These are phyloP conservation scores for Vanessa atalanta DNA, from an alignment of 1,140 invertebrate species.

Conservation along the genomic window DNA sequence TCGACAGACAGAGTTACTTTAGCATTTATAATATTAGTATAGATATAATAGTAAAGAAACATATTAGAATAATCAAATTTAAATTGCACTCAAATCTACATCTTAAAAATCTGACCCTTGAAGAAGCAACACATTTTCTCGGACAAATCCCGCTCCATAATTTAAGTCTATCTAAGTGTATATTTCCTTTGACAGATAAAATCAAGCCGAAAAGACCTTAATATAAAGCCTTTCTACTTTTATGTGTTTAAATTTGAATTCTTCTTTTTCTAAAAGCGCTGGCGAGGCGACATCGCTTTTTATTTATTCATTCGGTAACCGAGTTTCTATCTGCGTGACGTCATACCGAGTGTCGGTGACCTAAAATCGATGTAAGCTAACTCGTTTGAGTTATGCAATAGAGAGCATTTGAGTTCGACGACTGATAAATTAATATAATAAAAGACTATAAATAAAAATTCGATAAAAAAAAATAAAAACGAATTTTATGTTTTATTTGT, in stretches of 20 bases:
- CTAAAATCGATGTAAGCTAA: conserved; percentile 27
- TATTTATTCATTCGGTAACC: conserved; percentile 32
- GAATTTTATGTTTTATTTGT: no score
- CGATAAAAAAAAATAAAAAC: neutral
- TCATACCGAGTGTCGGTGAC: conserved; percentile 33
- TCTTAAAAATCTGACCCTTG: neutral
- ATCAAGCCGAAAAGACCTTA: conserved; percentile 7
- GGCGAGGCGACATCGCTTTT: conserved; percentile 21
- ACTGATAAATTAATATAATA: no score
- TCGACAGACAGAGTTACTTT: no score
- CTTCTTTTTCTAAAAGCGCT: conserved; percentile 12
- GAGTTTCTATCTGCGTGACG: conserved; percentile 31
- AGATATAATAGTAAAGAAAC: no score
- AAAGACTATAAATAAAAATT: neutral
- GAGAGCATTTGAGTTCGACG: no score
- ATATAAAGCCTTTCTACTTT: conserved; percentile 4
- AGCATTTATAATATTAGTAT: no score
- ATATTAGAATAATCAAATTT: no score
- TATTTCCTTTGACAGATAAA: conserved; percentile 15
- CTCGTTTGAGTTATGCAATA: conserved; percentile 6
- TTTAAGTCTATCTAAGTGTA: neutral
- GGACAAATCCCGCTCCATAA: neutral
- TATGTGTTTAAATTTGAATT: conserved; percentile 15
- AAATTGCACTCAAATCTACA: neutral
- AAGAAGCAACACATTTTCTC: neutral